Conservation (phyloP, 2,797 vertebrate species). For the Tinamus major region DNA sequence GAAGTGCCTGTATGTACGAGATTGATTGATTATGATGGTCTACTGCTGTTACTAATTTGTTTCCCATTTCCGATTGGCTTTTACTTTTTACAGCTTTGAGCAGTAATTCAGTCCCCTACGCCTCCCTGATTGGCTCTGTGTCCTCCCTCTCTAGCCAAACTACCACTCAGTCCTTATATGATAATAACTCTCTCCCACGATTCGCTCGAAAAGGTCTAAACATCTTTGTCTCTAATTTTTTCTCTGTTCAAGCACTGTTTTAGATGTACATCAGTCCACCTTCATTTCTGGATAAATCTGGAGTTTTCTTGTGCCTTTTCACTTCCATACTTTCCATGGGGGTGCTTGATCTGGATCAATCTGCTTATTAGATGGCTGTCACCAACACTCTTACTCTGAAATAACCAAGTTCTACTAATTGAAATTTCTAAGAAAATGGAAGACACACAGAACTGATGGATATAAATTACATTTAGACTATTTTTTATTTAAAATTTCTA, state of each 20-base stretch:
- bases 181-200: constrained; percentile 85
- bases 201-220: constrained; percentile 89
- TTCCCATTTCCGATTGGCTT: constrained; percentile 84
- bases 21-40: constrained; percentile 76
- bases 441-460: constrained; percentile 17
- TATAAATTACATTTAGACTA: constrained; percentile 15
- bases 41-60: constrained; percentile 84
- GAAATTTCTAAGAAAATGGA: constrained; percentile 27
- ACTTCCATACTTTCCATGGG: constrained; percentile 86
- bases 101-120: constrained; percentile 86
- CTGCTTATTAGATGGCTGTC: constrained; percentile 36
- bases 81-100: constrained; percentile 86
- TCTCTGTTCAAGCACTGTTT: constrained; percentile 84
- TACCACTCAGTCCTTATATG: constrained; percentile 86
- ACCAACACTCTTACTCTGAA: constrained; percentile 25
- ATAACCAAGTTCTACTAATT: constrained; percentile 6
- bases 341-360: constrained; percentile 88
- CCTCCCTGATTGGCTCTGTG: constrained; percentile 87
- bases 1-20: constrained; percentile 67
- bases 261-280: constrained; percentile 84
- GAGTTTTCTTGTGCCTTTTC: constrained; percentile 78
- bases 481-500: constrained; percentile 19
- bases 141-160: constrained; percentile 87
- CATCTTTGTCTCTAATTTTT: constrained; percentile 86
- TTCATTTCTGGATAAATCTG: constrained; percentile 76